These are phyloP conservation scores for Protophormia terraenovae DNA, from an alignment of 2,888 invertebrate genomes.

Conservation along the genomic window DNA sequence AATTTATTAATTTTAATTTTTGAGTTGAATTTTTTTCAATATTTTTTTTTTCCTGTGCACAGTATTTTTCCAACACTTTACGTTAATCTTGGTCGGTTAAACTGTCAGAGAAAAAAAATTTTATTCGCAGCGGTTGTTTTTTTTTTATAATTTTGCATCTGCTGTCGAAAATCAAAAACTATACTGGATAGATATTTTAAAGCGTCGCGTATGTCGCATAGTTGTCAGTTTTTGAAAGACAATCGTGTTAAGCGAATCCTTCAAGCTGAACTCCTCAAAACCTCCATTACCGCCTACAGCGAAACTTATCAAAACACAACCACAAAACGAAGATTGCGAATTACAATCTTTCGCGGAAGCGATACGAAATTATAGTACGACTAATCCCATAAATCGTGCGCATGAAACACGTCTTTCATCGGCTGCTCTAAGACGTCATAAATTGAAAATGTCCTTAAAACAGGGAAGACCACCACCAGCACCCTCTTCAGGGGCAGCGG, in stretches of 20 bases:
- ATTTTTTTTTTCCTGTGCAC: no score
- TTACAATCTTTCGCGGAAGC: slow-evolving; percentile 70
- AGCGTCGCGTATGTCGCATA: slow-evolving; percentile 70
- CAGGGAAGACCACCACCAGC: slow-evolving; percentile 77
- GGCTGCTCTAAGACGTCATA: slow-evolving; percentile 73
- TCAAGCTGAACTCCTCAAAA: slow-evolving; percentile 77
- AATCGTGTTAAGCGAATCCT: slow-evolving; percentile 58
- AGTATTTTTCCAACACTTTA: slow-evolving; percentile 19
- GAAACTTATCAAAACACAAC: slow-evolving; percentile 44
- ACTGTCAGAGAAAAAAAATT: neutral
- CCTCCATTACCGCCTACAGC: slow-evolving; percentile 75
- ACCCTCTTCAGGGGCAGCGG: slow-evolving; percentile 74
- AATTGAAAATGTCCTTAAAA: slow-evolving; percentile 77
- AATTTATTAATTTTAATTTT: slow-evolving; percentile 21
- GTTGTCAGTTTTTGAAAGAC: slow-evolving; percentile 55
- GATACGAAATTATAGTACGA: slow-evolving; percentile 70
- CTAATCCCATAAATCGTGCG: slow-evolving; percentile 36
- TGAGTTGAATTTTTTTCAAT: no score
- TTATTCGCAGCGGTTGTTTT: slow-evolving; percentile 2
- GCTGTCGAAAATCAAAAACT: slow-evolving; percentile 9
- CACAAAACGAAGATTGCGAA: slow-evolving; percentile 66
- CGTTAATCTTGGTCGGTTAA: slow-evolving; percentile 25
- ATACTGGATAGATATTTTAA: slow-evolving; percentile 60
- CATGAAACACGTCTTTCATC: slow-evolving; percentile 72
- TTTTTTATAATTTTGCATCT: neutral